Conservation (phyloP, 2,797 vertebrate species). For the Hydrolagus colliei region DNA sequence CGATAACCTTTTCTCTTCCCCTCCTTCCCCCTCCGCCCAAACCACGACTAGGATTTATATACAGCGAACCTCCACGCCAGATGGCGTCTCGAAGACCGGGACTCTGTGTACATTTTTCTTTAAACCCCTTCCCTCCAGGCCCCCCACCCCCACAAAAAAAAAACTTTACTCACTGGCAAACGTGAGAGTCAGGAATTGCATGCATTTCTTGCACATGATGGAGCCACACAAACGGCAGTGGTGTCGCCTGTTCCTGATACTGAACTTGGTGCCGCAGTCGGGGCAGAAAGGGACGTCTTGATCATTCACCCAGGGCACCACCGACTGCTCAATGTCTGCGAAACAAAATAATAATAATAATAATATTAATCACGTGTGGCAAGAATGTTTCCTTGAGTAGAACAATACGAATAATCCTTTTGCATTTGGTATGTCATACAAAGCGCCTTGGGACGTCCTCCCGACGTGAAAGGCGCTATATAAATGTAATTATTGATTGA, state of each 20-base stretch:
- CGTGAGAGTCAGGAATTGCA: constrained; percentile 77
- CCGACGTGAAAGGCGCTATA: no score
- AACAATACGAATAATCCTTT: no score
- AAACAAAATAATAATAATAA: not conserved
- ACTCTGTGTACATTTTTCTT: no score
- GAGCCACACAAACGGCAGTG: constrained; percentile 96
- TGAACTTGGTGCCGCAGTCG: constrained; percentile 90
- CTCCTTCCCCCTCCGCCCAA: no score
- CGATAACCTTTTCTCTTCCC: no score
- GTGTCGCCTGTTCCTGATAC: constrained; percentile 84
- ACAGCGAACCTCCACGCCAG: not conserved
- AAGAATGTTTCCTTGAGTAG: no score
- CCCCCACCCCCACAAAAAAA: not conserved
- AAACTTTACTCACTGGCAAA: constrained; percentile 70
- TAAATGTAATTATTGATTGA: no score
- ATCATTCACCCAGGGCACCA: constrained; percentile 93
- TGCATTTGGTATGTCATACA: no score
- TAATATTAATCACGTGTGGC: no score
- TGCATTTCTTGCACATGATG: constrained; percentile 93
- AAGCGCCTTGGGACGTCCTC: no score
- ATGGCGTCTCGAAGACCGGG: no score
- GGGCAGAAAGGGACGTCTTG: constrained; percentile 95
- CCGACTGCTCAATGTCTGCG: constrained; percentile 84
- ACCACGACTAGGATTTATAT: not conserved
- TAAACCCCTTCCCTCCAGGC: no score